Conservation (phyloP, 2,888 invertebrate species). For the Eupithecia subumbrata region DNA sequence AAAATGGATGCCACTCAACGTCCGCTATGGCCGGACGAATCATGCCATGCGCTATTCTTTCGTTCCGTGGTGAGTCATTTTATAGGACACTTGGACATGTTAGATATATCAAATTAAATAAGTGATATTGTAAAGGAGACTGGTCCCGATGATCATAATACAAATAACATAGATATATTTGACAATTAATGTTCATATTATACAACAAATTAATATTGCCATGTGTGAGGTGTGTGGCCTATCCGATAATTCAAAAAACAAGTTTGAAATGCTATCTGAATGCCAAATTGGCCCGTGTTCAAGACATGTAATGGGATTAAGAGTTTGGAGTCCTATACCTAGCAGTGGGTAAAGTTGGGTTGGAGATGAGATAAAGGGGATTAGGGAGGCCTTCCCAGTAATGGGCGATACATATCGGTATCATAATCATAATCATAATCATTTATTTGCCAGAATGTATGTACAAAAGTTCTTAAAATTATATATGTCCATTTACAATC, state of each 20-base stretch:
- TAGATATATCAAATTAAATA: neutral
- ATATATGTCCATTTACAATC: too few relatives aligned
- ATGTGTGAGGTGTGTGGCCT: neutral
- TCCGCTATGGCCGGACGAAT: neutral
- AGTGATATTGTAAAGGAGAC: neutral
- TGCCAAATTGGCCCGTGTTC: neutral
- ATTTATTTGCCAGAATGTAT: too few relatives aligned
- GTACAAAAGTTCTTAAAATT: too few relatives aligned
- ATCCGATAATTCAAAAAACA: neutral
- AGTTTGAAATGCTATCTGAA: neutral
- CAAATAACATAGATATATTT: too few relatives aligned
- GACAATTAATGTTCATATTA: too few relatives aligned
- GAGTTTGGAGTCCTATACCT: neutral
- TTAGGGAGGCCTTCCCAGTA: neutral
- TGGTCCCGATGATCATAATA: neutral
- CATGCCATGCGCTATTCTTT: neutral
- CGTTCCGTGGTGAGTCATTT: neutral
- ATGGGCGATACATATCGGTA: neutral
- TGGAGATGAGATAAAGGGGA: neutral
- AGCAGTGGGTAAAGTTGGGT: neutral
- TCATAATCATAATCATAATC: too few relatives aligned
- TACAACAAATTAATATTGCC: neutral
- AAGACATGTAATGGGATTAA: neutral
- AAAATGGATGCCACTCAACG: neutral
- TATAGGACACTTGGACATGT: neutral